A percentile compares a stretch with the other conserved stretches of the same genome.
These are phyloP conservation scores for Virgularia gustaviana DNA, from an alignment of 92 coral and sea anemone species.

Conservation along the genomic window DNA sequence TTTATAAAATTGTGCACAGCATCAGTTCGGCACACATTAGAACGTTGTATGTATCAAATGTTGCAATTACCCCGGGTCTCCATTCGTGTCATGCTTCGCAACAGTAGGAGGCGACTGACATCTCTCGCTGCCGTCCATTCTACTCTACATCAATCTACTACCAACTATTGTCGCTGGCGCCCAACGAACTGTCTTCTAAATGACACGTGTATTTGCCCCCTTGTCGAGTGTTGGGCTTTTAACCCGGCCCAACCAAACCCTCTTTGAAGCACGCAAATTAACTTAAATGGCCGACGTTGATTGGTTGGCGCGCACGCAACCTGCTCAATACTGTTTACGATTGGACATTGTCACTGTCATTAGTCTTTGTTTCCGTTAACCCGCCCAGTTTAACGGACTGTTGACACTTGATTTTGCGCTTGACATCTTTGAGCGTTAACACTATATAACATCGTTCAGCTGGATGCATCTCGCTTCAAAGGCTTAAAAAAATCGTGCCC, in stretches of 20 bases:
- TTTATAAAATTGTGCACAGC: too few relatives aligned
- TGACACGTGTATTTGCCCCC: constrained; percentile 36
- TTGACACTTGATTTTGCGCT: constrained; percentile 22
- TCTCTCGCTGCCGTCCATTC: constrained; percentile 97
- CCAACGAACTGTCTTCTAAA: constrained; percentile 7
- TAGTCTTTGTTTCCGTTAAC: constrained; percentile 27
- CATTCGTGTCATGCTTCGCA: constrained; percentile 87
- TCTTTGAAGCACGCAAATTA: constrained; percentile 3
- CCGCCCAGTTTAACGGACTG: constrained; percentile 40
- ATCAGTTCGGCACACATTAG: too few relatives aligned
- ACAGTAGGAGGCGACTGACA: constrained; percentile 81
- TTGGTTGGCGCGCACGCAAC: not conserved
- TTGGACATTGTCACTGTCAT: constrained; percentile 23
- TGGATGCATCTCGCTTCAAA: too few relatives aligned
- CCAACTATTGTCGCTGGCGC: constrained; percentile 15
- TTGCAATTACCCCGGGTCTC: constrained; percentile 99
- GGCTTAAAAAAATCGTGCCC: too few relatives aligned
- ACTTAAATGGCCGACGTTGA: constrained; percentile 3
- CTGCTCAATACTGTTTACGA: not conserved
- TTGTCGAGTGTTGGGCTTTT: constrained; percentile 13
- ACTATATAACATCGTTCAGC: not conserved
- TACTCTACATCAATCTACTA: constrained; percentile 69
- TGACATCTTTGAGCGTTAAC: not conserved
- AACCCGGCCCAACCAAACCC: not conserved
- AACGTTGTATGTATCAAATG: too few relatives aligned